Conservation (phyloP, 2,113 vertebrate species). For the Petaurus breviceps region DNA sequence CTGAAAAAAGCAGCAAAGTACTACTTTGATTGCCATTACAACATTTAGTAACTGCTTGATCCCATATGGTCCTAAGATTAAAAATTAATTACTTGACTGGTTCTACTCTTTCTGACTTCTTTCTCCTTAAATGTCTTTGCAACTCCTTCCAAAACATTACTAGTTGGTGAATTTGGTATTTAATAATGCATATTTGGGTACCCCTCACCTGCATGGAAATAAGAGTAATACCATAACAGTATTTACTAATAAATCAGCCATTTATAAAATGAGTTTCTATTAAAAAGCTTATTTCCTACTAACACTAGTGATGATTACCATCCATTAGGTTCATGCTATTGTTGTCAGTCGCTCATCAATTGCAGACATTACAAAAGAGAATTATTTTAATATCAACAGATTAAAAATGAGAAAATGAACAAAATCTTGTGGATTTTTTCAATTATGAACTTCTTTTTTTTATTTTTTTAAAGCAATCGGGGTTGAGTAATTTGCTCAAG, state of each 20-base stretch:
- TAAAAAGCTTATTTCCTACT: no score
- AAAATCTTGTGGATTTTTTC: not conserved
- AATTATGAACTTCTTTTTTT: no score
- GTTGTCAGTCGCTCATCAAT: not conserved
- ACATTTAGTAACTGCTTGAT: not conserved
- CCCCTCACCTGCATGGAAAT: not conserved
- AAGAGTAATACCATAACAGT: not conserved
- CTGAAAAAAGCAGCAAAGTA: no score
- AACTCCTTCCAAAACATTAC: no score
- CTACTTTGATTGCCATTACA: no score
- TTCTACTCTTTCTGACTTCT: not conserved
- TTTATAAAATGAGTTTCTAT: not conserved
- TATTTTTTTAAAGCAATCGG: no score
- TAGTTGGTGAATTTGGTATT: no score
- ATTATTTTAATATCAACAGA: not conserved
- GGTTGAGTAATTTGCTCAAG: no score
- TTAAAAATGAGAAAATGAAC: not conserved
- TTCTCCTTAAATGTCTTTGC: no score
- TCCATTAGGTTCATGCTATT: not conserved
- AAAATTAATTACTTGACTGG: not conserved
- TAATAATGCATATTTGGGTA: not conserved
- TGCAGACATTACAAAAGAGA: not conserved
- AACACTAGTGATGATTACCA: not conserved
- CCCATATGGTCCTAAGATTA: not conserved
- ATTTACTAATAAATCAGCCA: not conserved